Conservation (phyloP, 2,797 vertebrate species). For the Typhlichthys subterraneus region DNA sequence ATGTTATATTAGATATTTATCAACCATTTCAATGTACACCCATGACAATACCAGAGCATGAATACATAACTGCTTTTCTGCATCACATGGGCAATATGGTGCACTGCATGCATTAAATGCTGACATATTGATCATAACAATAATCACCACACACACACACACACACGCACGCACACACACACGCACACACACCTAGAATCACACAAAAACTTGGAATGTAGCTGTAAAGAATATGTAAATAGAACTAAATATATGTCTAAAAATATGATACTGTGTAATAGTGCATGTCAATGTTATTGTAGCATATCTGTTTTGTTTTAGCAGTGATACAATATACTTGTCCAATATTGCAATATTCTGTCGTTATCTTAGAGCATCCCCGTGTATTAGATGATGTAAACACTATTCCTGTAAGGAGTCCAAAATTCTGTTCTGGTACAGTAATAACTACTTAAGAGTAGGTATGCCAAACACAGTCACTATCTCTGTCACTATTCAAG, state of each 20-base stretch:
- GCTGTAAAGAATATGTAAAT: conserved; percentile 80
- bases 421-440: too few relatives aligned
- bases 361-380: conserved; percentile 80
- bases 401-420: conserved; percentile 67
- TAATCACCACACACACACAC: conserved; percentile 3
- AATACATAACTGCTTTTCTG: too few relatives aligned
- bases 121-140: neutral
- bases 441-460: conserved; percentile 12
- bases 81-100: conserved; percentile 7
- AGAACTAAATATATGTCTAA: conserved; percentile 65
- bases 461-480: conserved; percentile 52
- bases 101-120: conserved; percentile 41
- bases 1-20: conserved; percentile 19
- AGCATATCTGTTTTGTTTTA: conserved; percentile 77
- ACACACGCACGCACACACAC: conserved; percentile 5
- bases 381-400: conserved; percentile 83
- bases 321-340: conserved; percentile 58
- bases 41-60: conserved; percentile 17
- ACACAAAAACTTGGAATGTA: conserved; percentile 69
- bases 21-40: conserved; percentile 18
- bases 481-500: conserved; percentile 44
- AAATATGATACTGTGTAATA: conserved; percentile 70
- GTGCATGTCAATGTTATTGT: conserved; percentile 89
- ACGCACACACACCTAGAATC: conserved; percentile 15
- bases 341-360: conserved; percentile 81